These are phyloP conservation scores for Takifugu bimaculatus DNA, from an alignment of 2,113 vertebrate species.

Conservation along the genomic window DNA sequence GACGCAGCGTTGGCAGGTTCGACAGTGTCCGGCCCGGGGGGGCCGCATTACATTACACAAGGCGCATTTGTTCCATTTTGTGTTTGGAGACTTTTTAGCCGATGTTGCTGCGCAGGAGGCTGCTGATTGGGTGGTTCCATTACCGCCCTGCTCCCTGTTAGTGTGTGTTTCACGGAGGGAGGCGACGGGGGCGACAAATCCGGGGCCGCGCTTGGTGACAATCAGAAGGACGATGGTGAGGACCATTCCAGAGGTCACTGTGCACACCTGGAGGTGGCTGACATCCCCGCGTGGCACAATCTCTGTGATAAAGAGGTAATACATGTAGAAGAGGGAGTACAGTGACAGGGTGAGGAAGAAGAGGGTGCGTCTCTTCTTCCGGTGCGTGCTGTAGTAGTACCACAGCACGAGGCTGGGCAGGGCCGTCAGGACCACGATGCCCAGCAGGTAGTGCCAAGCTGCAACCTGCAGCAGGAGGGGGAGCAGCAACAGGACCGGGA, in stretches of 20 bases:
- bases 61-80: constrained; percentile 64
- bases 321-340: constrained; percentile 93
- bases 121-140: constrained; percentile 47
- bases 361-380: constrained; percentile 84
- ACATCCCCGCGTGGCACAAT: constrained; percentile 83
- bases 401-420: constrained; percentile 85
- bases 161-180: constrained; percentile 18
- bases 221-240: constrained; percentile 80
- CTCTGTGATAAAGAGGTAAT: constrained; percentile 89
- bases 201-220: constrained; percentile 86
- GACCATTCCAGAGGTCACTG: constrained; percentile 79
- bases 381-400: constrained; percentile 96
- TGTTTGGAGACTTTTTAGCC: not conserved
- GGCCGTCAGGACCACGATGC: constrained; percentile 75
- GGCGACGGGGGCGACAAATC: constrained; percentile 73
- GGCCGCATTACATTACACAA: constrained; percentile 83
- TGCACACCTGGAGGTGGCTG: constrained; percentile 68
- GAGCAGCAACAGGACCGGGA: constrained; percentile 86
- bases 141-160: constrained; percentile 30
- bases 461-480: constrained; percentile 85
- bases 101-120: constrained; percentile 5
- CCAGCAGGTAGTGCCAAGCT: constrained; percentile 86
- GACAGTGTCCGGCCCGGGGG: constrained; percentile 89
- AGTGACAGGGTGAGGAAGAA: constrained; percentile 92
- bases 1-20: constrained; percentile 87